These are phyloP conservation scores for Drosophila macrospina DNA, from an alignment of 2,888 invertebrate genomes.

Conservation along the genomic window DNA sequence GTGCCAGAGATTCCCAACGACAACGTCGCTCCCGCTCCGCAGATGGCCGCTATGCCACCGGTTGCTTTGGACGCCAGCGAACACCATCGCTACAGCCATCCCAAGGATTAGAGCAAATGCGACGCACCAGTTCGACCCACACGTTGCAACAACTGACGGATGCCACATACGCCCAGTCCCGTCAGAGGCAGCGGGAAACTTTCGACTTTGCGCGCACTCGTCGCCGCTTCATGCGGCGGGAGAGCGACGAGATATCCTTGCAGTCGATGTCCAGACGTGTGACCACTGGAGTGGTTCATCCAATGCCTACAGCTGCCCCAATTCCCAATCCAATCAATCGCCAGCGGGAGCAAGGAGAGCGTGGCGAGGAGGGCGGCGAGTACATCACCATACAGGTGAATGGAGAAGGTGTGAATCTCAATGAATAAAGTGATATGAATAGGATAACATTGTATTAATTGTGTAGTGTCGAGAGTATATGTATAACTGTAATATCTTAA, in stretches of 20 bases:
- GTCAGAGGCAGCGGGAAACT: constrained; percentile 69
- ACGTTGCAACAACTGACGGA: constrained; percentile 73
- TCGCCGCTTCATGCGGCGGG: constrained; percentile 67
- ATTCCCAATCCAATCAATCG: background rate
- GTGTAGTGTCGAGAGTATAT: constrained; percentile 17
- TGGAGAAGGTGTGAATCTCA: constrained; percentile 77
- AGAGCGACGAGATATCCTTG: constrained; percentile 72
- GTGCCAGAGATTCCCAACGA: constrained; percentile 74
- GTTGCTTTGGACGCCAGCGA: constrained; percentile 67
- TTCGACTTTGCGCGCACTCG: constrained; percentile 69
- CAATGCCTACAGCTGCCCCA: background rate
- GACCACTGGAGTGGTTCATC: constrained; percentile 19
- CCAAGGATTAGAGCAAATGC: constrained; percentile 27
- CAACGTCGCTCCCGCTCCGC: constrained; percentile 82
- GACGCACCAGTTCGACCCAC: constrained; percentile 61
- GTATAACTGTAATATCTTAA: constrained; percentile 19
- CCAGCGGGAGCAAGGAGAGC: constrained; percentile 23
- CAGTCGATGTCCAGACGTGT: constrained; percentile 45
- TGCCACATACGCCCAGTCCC: constrained; percentile 69
- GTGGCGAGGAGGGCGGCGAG: constrained; percentile 45
- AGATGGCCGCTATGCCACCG: constrained; percentile 82
- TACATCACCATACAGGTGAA: constrained; percentile 75
- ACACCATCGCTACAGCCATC: constrained; percentile 30
- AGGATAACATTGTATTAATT: constrained; percentile 27
- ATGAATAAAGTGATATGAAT: constrained; percentile 46